Base-by-base conservation (phyloP, 2,888 invertebrate species). In the Bellardia pandia region DNA sequence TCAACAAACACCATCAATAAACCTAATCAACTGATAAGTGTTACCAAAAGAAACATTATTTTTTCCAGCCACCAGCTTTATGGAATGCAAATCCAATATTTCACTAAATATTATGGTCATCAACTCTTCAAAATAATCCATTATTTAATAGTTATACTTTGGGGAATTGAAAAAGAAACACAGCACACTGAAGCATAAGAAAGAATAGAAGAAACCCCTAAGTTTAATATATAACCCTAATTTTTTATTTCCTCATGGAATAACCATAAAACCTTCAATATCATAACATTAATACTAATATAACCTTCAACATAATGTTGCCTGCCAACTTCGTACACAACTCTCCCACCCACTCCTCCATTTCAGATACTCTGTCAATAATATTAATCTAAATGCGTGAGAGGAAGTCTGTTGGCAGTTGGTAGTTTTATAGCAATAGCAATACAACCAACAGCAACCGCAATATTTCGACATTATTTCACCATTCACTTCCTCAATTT, bases 271-370 rank as follows among this genome's bases (percentile, higher is more conserved):
- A 81, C 42, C 58, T 81, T 78, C 77, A 87, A 87, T 77, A 81
- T 81, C 51, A 86, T 76, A 75, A 86, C 82, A 87, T 85, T 87
- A 84, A 87, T 75, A 75, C 77, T 81, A 85, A 87, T 84, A 77
- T 40, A 84, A 79, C 64, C 76, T 76, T 71, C 75, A 72, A 68
- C 77, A 77, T 72, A 66, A 60, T 74, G 45, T 68, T 80, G 11
- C 48, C 30, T 80, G 11, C 48, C 30, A 69, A 64, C 64, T 64
- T 51, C 13, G 42, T 68, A 9, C 16, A 48, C 66, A 51, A 2
- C 42, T 2, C 14, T 33, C n/a, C 16, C 30, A 4, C n/a, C 16
- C 62, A 30, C 23, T 13, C 30, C 62, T 51, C 13, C 8, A 23
- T 23, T n/a, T 9, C 45, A 3, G 42, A 69, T 42, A 51, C 23